Base-by-base conservation (phyloP, 1,140 invertebrate species). In the Rhynchophorus ferrugineus region DNA sequence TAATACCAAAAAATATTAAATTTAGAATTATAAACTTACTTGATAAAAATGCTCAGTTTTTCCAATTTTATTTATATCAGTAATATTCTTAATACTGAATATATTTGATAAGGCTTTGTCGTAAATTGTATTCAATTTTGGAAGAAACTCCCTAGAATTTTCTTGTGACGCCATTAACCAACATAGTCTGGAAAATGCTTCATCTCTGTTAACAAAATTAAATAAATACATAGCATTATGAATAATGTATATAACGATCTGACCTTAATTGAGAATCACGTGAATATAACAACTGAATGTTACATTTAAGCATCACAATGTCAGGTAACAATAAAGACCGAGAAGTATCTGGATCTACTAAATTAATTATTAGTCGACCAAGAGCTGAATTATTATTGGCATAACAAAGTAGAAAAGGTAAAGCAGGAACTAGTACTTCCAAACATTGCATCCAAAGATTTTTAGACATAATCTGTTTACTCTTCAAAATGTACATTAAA, bases 401-500 rank as follows among this genome's bases (percentile, higher is more conserved):
- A 54, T 72, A 63, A 53, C 73, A 75, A 24, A 72, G 65, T 38
- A 78, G 61, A 34, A 78, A 63, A 6, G 81, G 78, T 21, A 83
- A 61, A 1, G 75, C 67, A 1, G 78, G 76, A 42, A 79, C 58
- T 14, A 83, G 44, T 22, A 71, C 70, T 54, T 78, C 75, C 44
- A 83, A 59, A 38, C 78, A 66, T 34, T 69, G 69, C 56, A 71
- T 69, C 82, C 81, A 84, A 36, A 76, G 72, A 13, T 63, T 60
- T 37, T 81, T 76, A 7, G 74, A 73, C 29, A 83, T 71, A 24
- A 81, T 68, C 44, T 79, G 49, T 58, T 78, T 75, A 7, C 78
- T 77, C 54, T 82, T 81, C 16, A 84, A 61, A 14, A 83, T 64
- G 59, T 78, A 76, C 18, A 80, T 54, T 52, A 84, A 61, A 42